Percentiles rank a stretch among this genome's conserved stretches.
phyloP scores from a whole-genome alignment of 2,113 vertebrate species.

The Mus spicilegus region DNA sequence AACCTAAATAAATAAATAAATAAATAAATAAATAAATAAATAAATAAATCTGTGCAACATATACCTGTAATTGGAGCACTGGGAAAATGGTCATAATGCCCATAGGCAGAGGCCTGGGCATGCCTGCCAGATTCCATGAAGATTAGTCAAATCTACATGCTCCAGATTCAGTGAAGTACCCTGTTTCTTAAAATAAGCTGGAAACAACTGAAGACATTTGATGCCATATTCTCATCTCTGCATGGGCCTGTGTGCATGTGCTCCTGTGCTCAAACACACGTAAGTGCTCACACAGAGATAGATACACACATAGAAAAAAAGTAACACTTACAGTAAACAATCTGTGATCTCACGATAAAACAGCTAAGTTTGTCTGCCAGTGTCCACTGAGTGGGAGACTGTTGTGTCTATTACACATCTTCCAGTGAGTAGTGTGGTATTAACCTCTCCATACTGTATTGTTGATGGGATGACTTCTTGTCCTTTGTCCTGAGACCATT shows the following conservation, averaged over 20 bases:
- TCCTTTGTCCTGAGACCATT: background rate
- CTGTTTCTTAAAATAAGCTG: background rate
- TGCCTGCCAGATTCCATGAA: background rate
- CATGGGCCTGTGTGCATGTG: background rate
- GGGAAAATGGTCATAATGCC: too few species aligned
- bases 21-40: too few species aligned
- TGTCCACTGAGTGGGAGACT: background rate
- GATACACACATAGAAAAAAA: background rate
- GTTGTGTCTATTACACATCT: background rate
- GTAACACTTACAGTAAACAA: background rate
- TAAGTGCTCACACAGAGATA: background rate
- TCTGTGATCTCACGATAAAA: background rate
- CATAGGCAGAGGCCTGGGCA: too few species aligned
- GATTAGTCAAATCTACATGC: background rate
- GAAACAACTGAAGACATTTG: background rate
- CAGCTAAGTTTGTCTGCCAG: too few species aligned
- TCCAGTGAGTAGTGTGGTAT: rapidly evolving
- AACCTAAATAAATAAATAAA: too few species aligned
- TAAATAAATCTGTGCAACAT: too few species aligned
- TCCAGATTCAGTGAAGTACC: too few species aligned
- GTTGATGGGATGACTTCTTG: rapidly evolving
- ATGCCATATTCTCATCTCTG: background rate
- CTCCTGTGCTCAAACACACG: background rate
- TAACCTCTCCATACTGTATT: background rate
- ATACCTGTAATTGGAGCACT: background rate